Base-by-base conservation (phyloP, 2,888 invertebrate species). In the Mesoligia furuncula region DNA sequence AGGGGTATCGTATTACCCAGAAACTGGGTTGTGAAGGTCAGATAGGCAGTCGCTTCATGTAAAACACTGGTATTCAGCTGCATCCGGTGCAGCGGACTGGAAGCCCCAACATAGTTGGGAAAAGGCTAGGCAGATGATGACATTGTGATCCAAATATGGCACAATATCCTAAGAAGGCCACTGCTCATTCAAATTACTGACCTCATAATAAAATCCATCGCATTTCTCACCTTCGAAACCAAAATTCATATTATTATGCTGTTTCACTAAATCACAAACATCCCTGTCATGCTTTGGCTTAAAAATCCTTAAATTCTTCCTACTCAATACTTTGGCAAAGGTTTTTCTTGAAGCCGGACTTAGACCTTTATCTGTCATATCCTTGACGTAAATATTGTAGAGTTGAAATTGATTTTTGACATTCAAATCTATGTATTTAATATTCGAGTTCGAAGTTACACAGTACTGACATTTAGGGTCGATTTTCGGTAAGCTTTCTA, bases 281-380 rank as follows among this genome's bases (percentile, higher is more conserved):
- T 94, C 94, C 2, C 78, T 90, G 0, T 93, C 93, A 70, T 92
- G 92, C 69, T 94, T 95, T 0, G 94, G 91, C 42, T 94, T 94
- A 42, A 95, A 95, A 45, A 95, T 91, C 77, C 91, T 91, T 0
- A 95, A 67, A 85, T 94, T 93, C 31, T 91, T 94, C 24, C 75
- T 73, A 36, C 31, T 75, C 1, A 93, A 77, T 0, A 94, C 95
- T 88, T 93, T 94, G 0, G 92, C 87, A 27, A 95, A 95, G 0
- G 95, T 95, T 42, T 95, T 95, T 15, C 95, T 93, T 0, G 95
- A 95, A 0, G 95, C 95, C 0, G 94, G 91, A 0, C 24, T 76
- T 0, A 89, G 24, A 0, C 85, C 87, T 31, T 86, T 87, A 0
- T 24, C 13, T 45, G 87, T 91, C 91, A 93, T 93, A 24, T 93